Conservation (phyloP, 2,888 invertebrate genomes). For the Caenorhabditis sp. region DNA sequence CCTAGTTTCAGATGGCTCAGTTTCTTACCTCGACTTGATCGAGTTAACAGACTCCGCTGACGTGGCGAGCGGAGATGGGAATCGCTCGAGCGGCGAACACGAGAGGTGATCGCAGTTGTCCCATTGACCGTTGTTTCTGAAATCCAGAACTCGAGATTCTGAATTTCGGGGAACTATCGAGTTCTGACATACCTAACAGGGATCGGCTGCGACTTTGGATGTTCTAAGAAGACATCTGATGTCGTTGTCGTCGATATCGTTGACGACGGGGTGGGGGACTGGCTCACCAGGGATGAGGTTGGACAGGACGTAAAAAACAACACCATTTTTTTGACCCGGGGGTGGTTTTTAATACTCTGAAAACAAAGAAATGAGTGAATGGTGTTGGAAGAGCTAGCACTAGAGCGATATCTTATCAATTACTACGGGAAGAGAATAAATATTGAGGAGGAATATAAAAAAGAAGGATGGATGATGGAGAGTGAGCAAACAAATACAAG, state of each 20-base stretch:
- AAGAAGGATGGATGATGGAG: neutral
- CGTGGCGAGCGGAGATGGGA: slow-evolving; percentile 69
- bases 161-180: neutral
- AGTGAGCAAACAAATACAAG: neutral
- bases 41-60: slow-evolving; percentile 71
- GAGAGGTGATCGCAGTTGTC: slow-evolving; percentile 48
- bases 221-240: slow-evolving; percentile 32
- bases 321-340: slow-evolving; percentile 73
- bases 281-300: slow-evolving; percentile 65
- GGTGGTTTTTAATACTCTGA: slow-evolving; percentile 71
- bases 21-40: slow-evolving; percentile 66
- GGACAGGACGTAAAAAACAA: slow-evolving; percentile 67
- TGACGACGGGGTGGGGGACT: slow-evolving; percentile 50
- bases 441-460: neutral
- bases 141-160: slow-evolving; percentile 1
- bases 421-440: neutral
- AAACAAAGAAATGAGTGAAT: slow-evolving; percentile 6
- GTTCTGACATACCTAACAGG: slow-evolving; percentile 65
- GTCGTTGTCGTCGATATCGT: slow-evolving; percentile 60
- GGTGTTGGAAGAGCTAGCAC: neutral
- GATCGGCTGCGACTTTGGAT: slow-evolving; percentile 66
- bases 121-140: slow-evolving; percentile 47
- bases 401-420: slow-evolving; percentile 1
- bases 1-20: neutral
- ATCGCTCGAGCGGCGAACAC: slow-evolving; percentile 65